Base-by-base conservation (phyloP, 2,113 vertebrate genomes). In the Mormyrus lacerda region DNA sequence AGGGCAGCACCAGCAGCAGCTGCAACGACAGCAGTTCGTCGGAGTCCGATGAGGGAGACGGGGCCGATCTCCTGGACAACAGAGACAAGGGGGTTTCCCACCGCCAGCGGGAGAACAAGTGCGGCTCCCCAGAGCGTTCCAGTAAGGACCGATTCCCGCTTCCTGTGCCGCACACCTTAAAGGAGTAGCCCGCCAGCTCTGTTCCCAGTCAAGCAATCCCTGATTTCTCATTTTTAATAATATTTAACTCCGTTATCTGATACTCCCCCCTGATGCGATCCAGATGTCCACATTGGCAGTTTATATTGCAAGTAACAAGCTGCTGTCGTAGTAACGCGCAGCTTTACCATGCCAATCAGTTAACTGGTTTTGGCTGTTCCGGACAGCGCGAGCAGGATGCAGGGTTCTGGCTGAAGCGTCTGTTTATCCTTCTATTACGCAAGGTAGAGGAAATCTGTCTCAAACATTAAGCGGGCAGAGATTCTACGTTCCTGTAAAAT, bases 1-100 rank as follows among this genome's bases (percentile, higher is more conserved):
- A 93, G 87, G 89, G 87, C 69, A 94, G 92, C 89, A 97, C 96
- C 11, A 95, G 95, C 50, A 97, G 96, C 93, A 98, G 97, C 47
- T 96, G 93, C 1, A 96, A 96, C 8, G 96, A 96, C 6, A 94
- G 94, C 91, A 96, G 96, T 93, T 95, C 95, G 42, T 94, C 95
- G 19, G 97, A 96, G 13, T 97, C 97, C 0, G 96, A 96, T 0
- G 97, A 96, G 0, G 97, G 97, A 19, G 94, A 93, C 87, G 94
- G 94, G 0, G 96, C 95, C 1, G 97, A 95, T 89, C 93, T 94
- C 51, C 92, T 90, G 82, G 94, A 95, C 88, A 96, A 96, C 90
- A 95, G 94, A 61, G 96, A 97, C 91, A 98, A 97, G 91, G 97
- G 96, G 91, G 96, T 97, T 85, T 95, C 97, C 0, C 97, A 95